Base-by-base conservation (phyloP, 2,797 vertebrate genomes). In the Phrynocephalus vlangalii region DNA sequence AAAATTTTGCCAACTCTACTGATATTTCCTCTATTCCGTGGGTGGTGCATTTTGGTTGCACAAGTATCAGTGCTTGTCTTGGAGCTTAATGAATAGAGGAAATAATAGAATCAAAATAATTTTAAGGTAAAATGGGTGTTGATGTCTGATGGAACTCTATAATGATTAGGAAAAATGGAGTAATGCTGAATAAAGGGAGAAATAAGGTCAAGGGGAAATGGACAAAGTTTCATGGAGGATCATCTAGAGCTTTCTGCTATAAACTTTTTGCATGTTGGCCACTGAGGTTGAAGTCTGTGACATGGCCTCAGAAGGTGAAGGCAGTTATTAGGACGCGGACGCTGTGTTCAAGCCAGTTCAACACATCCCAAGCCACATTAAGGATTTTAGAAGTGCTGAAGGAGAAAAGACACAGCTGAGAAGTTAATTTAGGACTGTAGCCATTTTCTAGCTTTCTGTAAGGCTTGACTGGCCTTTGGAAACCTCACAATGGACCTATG, bases 401-500 rank as follows among this genome's bases (percentile, higher is more conserved):
- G 66, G 78, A 87, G 70, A 87, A 75, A 56, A 90, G 86, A 77
- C 44, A 60, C 89, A 82, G 78, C 78, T 90, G 66, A 87, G 66
- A 63, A 85, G 86, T 90, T 82, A 82, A 90, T 90, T 82, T 87
- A 85, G 72, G 60, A 18, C 66, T 77, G 20, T 72, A 66, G 56
- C 72, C 86, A 82, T 66, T 87, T 50, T 76, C 73, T 86, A 28
- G 77, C 73, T 84, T 87, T 90, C 78, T 82, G 38, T 85, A 79
- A 66, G 52, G 70, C 56, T 33, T 73, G 79, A 66, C 67, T 79
- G 79, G 86, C 56, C 83, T 90, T 90, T 82, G 75, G 67, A 85
- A 85, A 20, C 48, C 52, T 86, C 89, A 90, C 86, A 90, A 90
- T 85, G 82, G 84, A 79, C 82, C n/a, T 83, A 52, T 91, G 90